A percentile compares a stretch with the other conserved stretches of the same genome.
These are phyloP conservation scores for Trachymyrmex septentrionalis DNA, from an alignment of 1,140 invertebrate species.

Conservation along the genomic window DNA sequence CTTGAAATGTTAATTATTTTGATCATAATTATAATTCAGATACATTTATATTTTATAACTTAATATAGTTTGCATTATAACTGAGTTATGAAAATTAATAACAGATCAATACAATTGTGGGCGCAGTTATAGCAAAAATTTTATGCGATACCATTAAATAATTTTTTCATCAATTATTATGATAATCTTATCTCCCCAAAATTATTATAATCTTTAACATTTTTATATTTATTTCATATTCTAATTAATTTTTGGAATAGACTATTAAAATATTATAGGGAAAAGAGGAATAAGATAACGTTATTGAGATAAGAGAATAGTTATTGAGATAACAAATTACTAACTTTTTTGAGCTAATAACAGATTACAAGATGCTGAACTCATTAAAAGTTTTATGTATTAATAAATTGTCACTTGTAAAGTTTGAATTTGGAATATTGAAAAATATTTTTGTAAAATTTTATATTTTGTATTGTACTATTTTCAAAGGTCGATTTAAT, in stretches of 20 bases:
- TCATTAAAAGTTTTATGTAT: no score
- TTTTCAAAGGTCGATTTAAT: background rate
- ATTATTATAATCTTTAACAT: background rate
- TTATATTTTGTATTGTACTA: background rate
- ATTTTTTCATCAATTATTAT: background rate
- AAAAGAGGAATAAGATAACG: no score
- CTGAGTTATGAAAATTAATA: conserved; percentile 9
- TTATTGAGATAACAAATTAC: no score
- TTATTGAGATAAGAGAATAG: no score
- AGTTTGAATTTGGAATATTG: background rate
- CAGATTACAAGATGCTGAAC: background rate
- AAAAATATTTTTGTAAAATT: background rate
- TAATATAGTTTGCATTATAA: background rate
- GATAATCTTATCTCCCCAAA: no score
- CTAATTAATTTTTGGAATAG: background rate
- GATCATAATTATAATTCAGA: background rate
- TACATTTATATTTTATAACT: conserved; percentile 4
- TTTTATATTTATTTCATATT: background rate
- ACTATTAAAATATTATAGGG: background rate
- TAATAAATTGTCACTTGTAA: no score
- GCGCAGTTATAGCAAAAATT: background rate
- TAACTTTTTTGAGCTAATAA: no score
- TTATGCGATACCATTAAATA: background rate
- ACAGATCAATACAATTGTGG: background rate
- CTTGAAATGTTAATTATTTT: conserved; percentile 32